Percentiles rank a stretch among this genome's conserved stretches.
Evolutionary conservation across 2,797 vertebrate genomes (phyloP).

Genomic region (Spheniscus humboldti): DNA sequence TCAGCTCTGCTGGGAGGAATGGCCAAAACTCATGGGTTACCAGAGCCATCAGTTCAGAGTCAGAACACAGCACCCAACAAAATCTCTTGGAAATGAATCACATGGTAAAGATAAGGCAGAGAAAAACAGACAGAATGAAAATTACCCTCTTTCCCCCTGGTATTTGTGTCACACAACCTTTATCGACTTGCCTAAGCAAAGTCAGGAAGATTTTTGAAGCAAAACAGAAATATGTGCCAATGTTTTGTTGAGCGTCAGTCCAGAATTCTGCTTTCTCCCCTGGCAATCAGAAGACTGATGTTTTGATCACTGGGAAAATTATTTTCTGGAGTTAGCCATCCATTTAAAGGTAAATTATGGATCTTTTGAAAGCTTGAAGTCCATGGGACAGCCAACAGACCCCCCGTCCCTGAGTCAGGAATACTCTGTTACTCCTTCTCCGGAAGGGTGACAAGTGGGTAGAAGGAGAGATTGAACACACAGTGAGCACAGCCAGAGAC

Average conservation of each 20-base stretch:
- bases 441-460: background rate
- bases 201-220: background rate
- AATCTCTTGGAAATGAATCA: background rate
- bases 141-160: background rate
- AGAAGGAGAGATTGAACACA: background rate
- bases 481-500: background rate
- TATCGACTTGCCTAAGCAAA: background rate
- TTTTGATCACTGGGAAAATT: background rate
- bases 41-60: background rate
- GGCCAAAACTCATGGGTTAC: background rate
- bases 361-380: background rate
- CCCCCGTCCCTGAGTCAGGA: background rate
- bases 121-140: background rate
- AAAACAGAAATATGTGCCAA: background rate
- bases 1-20: background rate
- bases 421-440: background rate
- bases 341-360: background rate
- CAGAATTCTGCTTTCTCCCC: background rate
- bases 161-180: background rate
- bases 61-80: background rate
- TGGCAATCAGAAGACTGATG: background rate
- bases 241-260: background rate
- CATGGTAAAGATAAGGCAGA: background rate
- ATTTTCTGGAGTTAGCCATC: background rate
- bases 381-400: background rate